phyloP scores from a whole-genome alignment of 2,797 vertebrate genomes.

The Setipinna tenuifilis region DNA sequence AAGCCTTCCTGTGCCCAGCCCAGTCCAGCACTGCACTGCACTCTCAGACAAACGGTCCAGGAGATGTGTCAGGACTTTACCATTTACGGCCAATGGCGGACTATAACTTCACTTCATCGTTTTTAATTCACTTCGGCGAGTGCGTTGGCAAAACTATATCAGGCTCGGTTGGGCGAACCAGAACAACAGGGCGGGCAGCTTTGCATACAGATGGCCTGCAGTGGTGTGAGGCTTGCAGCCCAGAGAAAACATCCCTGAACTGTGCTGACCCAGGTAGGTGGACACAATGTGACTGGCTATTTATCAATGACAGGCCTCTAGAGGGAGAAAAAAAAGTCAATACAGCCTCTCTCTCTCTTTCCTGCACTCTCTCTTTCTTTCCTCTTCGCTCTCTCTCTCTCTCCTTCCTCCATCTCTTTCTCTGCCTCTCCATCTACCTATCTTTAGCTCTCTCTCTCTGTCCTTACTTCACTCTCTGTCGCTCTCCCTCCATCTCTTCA shows the following conservation, averaged over 20 bases:
- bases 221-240: background rate
- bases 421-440: too few relatives aligned
- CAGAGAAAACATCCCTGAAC: background rate
- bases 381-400: too few relatives aligned
- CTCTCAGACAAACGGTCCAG: background rate
- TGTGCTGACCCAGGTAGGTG: conserved; percentile 2
- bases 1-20: background rate
- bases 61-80: background rate
- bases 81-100: background rate
- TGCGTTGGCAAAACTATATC: background rate
- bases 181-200: background rate
- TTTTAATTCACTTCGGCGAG: background rate
- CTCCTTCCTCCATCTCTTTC: too few relatives aligned
- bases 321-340: conserved; percentile 16
- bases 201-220: background rate
- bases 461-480: too few relatives aligned
- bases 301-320: conserved; percentile 20
- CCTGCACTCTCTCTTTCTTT: too few relatives aligned
- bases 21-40: too few relatives aligned
- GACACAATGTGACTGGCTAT: conserved; percentile 13
- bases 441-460: too few relatives aligned
- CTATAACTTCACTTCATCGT: background rate
- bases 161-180: background rate
- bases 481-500: too few relatives aligned
- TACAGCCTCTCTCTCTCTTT: background rate